Percentiles rank a stretch among this genome's conserved stretches.
Evolutionary conservation across 2,797 vertebrate species (phyloP).

Genomic region (Pseudotriccus pelzelni): DNA sequence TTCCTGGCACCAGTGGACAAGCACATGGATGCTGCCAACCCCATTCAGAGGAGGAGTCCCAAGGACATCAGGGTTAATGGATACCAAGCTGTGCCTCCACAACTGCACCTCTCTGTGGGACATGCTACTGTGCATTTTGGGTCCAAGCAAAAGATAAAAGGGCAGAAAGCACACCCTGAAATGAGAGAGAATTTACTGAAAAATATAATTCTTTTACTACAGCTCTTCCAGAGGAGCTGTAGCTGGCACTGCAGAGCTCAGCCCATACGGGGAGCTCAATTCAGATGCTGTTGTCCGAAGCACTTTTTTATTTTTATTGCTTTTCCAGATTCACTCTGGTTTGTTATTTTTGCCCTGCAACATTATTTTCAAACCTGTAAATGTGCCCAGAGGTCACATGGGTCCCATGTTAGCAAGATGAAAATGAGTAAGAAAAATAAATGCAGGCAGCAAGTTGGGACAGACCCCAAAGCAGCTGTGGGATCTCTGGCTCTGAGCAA

Average conservation of each 20-base stretch:
- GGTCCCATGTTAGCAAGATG: neutral
- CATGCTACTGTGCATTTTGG: accelerated
- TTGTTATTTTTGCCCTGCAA: neutral
- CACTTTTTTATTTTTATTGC: neutral
- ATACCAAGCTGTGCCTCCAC: neutral
- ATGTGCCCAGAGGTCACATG: neutral
- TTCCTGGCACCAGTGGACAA: accelerated
- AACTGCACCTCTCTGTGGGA: accelerated
- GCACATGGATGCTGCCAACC: neutral
- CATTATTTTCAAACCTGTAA: neutral
- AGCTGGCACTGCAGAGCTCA: neutral
- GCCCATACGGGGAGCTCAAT: neutral
- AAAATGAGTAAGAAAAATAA: neutral
- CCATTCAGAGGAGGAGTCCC: neutral
- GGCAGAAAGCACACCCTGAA: neutral
- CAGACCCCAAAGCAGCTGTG: neutral
- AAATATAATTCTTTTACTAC: neutral
- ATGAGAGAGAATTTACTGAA: neutral
- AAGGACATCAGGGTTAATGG: neutral
- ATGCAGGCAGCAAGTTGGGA: neutral
- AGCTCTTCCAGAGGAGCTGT: neutral
- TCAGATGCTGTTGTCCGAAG: neutral
- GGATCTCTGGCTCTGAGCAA: conserved; percentile 3
- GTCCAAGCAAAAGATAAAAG: neutral
- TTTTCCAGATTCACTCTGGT: neutral